These are phyloP conservation scores for Crossocerus cetratus DNA, from an alignment of 2,888 invertebrate species.

Conservation along the genomic window DNA sequence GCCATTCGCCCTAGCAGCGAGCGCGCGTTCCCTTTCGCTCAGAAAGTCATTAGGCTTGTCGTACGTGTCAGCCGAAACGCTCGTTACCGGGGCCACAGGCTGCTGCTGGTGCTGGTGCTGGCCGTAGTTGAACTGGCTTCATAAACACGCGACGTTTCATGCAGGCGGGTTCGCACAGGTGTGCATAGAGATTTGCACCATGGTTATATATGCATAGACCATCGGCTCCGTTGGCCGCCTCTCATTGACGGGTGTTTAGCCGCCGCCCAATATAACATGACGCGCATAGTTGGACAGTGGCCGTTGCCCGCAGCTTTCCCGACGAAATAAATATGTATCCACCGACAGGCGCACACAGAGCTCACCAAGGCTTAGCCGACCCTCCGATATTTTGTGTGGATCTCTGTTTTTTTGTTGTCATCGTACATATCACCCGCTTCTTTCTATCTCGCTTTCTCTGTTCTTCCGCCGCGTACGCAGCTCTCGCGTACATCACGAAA, in stretches of 20 bases:
- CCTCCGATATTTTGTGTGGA: slow-evolving; percentile 16
- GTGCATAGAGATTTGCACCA: neutral
- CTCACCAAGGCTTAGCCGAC: slow-evolving; percentile 22
- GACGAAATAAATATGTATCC: slow-evolving; percentile 62
- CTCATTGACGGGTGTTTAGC: too few relatives aligned
- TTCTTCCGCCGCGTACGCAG: too few relatives aligned
- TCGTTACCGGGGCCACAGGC: neutral
- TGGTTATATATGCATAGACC: neutral
- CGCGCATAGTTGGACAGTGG: slow-evolving; percentile 53
- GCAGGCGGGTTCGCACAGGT: neutral
- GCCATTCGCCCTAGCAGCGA: neutral
- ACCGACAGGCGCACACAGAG: slow-evolving; percentile 38
- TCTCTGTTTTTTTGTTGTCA: neutral
- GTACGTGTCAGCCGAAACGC: slow-evolving; percentile 8
- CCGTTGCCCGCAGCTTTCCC: slow-evolving; percentile 61
- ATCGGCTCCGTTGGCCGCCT: neutral
- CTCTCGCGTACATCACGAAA: slow-evolving; percentile 5
- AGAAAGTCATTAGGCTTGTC: slow-evolving; percentile 25
- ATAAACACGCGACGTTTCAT: slow-evolving; percentile 38
- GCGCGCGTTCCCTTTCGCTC: neutral
- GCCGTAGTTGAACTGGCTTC: slow-evolving; percentile 20
- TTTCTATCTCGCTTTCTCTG: neutral
- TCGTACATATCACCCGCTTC: neutral
- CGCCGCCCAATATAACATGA: slow-evolving; percentile 31
- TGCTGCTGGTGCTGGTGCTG: neutral